Conservation (phyloP, 2,113 vertebrate species). For the Saccopteryx bilineata region DNA sequence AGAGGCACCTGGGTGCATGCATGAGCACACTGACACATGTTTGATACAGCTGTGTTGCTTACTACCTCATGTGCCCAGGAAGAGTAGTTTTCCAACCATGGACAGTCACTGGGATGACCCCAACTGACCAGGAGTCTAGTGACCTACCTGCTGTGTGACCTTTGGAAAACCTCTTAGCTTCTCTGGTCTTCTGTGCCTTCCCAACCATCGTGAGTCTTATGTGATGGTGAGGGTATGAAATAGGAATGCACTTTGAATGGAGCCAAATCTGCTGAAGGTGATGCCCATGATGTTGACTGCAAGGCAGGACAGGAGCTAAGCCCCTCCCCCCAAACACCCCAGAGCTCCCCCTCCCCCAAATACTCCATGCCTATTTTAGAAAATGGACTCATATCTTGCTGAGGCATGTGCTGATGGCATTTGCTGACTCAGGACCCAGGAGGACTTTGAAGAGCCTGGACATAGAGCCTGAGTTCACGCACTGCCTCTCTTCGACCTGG, state of each 20-base stretch:
- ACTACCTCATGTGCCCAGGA: too few species aligned
- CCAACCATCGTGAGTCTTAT: background rate
- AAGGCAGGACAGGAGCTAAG: background rate
- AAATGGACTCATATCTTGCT: background rate
- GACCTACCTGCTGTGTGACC: background rate
- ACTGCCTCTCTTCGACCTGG: background rate
- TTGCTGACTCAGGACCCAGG: background rate
- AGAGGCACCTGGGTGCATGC: fast-evolving
- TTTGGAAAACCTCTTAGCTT: background rate
- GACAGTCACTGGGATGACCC: background rate
- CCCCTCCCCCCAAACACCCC: background rate
- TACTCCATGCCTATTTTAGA: background rate
- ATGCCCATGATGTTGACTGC: too few species aligned
- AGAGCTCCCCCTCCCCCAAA: background rate
- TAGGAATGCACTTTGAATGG: background rate
- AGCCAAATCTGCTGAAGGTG: background rate
- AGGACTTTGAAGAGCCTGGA: background rate
- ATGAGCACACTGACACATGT: background rate
- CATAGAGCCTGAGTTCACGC: background rate
- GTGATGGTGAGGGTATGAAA: background rate
- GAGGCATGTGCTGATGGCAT: background rate
- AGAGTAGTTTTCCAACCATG: background rate
- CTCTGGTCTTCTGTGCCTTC: background rate
- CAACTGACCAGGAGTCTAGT: background rate
- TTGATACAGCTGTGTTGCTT: background rate